Conservation (phyloP, 2,797 vertebrate species). For the Myoxocephalus aenaeus region DNA sequence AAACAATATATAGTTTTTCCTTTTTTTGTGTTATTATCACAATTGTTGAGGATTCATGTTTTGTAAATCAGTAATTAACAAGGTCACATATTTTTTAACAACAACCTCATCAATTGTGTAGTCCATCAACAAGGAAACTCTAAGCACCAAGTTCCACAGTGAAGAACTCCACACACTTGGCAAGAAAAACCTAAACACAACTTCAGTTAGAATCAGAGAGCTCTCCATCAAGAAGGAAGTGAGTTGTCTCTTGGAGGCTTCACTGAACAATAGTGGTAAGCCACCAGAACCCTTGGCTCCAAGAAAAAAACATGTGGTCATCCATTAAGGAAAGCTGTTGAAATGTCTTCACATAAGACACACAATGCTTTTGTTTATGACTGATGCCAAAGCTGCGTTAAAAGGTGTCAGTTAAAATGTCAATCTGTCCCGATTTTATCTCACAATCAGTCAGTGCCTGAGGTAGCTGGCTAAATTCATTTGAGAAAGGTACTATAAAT, state of each 20-base stretch:
- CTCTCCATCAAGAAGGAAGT: constrained; percentile 9
- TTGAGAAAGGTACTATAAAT: not conserved
- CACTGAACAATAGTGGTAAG: not conserved
- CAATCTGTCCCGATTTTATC: not conserved
- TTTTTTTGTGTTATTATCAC: no score
- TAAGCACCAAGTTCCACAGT: not conserved
- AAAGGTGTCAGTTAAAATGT: constrained; percentile 7
- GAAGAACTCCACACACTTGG: not conserved
- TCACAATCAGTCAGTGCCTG: not conserved
- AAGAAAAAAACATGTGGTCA: not conserved
- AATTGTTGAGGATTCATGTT: not conserved
- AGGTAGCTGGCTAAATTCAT: not conserved
- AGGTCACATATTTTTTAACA: not conserved
- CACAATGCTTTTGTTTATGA: not conserved
- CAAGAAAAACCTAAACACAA: not conserved
- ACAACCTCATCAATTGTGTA: not conserved
- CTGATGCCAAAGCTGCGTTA: not conserved
- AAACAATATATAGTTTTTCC: not conserved
- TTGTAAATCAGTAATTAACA: not conserved
- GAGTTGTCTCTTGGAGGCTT: constrained; percentile 4
- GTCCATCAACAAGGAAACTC: not conserved
- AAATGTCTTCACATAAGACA: not conserved
- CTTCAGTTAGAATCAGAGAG: constrained; percentile 28
- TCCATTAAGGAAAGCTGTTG: not conserved
- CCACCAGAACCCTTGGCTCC: not conserved